Evolutionary conservation across 1,140 invertebrate genomes (phyloP), one percentile per base, ranked within the genome.

Genomic region (Agrypnia vestita): DNA sequence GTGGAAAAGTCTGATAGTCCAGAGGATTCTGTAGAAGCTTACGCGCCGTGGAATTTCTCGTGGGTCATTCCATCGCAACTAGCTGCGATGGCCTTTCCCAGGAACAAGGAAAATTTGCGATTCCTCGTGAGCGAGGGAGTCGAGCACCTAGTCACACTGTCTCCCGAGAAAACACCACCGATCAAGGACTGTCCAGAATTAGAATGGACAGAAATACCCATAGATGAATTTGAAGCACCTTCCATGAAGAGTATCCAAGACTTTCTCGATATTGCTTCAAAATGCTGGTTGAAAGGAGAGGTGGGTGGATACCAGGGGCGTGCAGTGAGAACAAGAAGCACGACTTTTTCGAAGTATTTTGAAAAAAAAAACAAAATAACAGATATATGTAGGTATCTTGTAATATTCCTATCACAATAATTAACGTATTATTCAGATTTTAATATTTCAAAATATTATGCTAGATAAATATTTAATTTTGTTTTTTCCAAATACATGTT

Each of bases 191-290:
- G 83, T 67, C 87, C 84, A 72, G 86, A 89, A 81, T 84, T 93
- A 19, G 88, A 90, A 83, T 93, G 91, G 91, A 89, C 90, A 0
- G 89, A 91, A 78, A 92, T 95, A 10, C 86, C 90, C 13, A 87
- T 94, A 12, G 88, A 91, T 79, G 94, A 94, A 85, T 94, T 94
- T 83, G 90, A 91, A 74, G 87, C 92, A 3, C 94, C 94, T 8
- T 91, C 90, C 4, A 82, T 94, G 77, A 88, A 91, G 69, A 92
- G 94, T 84, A 93, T 94, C 59, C 85, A 91, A 46, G 87, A 92
- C 77, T 95, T 94, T 87, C 92, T 95, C 55, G 90, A 90, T 35
- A 89, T 93, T n/a, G 93, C 93, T 83, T 85, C 91, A 84, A 85
- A 85, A 73, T 86, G 87, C 3, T 85, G 87, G 47, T 84, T 87